These are phyloP conservation scores for Apostichopus leukothele DNA, from an alignment of 53 echinoderm and acorn worm genomes.

Conservation along the genomic window DNA sequence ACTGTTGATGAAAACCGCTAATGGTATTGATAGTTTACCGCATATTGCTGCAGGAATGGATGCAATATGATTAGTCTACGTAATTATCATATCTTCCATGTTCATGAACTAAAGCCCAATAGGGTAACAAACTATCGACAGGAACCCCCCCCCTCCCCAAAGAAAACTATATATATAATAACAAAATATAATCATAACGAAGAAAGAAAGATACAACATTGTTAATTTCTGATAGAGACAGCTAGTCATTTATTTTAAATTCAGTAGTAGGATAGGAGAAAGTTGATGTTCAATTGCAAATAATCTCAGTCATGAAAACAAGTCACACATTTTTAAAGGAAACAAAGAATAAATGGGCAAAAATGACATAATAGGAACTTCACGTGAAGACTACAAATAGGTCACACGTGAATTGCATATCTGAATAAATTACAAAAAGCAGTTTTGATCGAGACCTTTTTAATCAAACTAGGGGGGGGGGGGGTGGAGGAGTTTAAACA, in stretches of 20 bases:
- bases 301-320: slow-evolving; percentile 11
- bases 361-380: background rate
- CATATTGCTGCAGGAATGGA: too few species aligned
- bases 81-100: too few species aligned
- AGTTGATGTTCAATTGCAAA: slow-evolving; percentile 1
- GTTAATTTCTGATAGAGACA: slow-evolving; percentile 35
- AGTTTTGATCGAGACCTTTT: background rate
- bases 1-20: too few species aligned
- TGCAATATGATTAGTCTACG: too few species aligned
- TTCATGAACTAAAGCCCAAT: too few species aligned
- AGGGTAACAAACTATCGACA: too few species aligned
- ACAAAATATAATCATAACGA: background rate
- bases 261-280: slow-evolving; percentile 20
- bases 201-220: background rate
- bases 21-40: too few species aligned
- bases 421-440: background rate
- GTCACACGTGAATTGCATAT: background rate
- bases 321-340: background rate
- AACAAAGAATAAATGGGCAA: background rate
- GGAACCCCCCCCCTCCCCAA: too few species aligned
- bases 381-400: background rate
- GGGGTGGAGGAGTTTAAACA: too few species aligned
- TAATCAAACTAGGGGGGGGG: background rate
- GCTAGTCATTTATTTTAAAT: slow-evolving; percentile 46
- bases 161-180: too few species aligned